These are phyloP conservation scores for Otus scops DNA, from an alignment of 2,797 vertebrate species.

Conservation along the genomic window DNA sequence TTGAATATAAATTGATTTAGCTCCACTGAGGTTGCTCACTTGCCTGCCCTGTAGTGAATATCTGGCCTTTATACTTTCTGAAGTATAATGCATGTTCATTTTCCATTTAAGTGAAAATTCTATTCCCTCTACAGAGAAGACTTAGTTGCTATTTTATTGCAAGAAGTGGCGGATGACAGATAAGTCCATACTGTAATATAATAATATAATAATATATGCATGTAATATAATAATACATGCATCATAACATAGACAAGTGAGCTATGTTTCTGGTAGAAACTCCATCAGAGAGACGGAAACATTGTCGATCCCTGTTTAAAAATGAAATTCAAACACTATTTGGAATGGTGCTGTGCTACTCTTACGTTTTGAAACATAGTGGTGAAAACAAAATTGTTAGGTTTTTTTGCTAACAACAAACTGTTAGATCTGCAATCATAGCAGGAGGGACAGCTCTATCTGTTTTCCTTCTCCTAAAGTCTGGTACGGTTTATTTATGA, in stretches of 20 bases:
- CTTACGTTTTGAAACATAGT: not conserved
- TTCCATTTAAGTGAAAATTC: not conserved
- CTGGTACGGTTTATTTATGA: not conserved
- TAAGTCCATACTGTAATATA: not conserved
- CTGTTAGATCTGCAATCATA: not conserved
- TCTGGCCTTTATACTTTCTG: not conserved
- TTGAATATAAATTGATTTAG: not conserved
- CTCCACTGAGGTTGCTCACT: not conserved
- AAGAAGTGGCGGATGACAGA: not conserved
- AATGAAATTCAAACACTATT: not conserved
- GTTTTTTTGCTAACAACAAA: not conserved
- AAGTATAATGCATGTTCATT: not conserved
- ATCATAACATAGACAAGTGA: not conserved
- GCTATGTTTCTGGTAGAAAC: not conserved
- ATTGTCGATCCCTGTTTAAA: not conserved
- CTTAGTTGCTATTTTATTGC: not conserved
- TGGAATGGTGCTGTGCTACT: not conserved
- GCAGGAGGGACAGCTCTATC: not conserved
- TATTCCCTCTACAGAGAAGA: not conserved
- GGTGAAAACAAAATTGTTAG: not conserved
- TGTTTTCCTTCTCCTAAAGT: not conserved
- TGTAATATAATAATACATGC: not conserved
- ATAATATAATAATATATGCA: too few relatives aligned
- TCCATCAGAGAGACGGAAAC: not conserved
- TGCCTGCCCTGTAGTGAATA: accelerated